Evolutionary conservation across 1,140 invertebrate species (phyloP), one percentile per base, ranked within the genome.

Genomic region (Littorina saxatilis): DNA sequence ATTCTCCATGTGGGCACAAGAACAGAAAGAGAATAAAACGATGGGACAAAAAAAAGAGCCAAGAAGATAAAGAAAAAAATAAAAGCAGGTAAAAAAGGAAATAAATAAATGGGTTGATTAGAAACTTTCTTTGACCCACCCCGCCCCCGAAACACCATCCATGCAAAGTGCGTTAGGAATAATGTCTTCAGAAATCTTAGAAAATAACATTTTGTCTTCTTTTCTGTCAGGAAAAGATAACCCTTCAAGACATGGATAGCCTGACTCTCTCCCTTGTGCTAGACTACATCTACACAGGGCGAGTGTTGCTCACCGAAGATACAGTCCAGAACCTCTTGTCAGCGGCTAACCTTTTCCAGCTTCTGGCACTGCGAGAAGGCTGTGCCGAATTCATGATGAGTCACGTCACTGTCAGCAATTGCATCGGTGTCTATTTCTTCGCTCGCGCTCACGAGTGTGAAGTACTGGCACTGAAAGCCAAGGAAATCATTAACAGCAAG

Each of bases 291-390:
- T 95, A 95, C 86, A 94, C 94, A 9, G 92, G 94, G 63, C 87
- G 92, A 63, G 91, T 94, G 27, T 89, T 85, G 29, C 93, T 95
- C 39, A 94, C 92, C 40, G 92, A 94, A 80, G 90, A 88, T 39
- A 94, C 94, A 88, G 94, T 94, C 5, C 94, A 94, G 84, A 88
- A 91, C 86, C 89, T 95, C 7, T 87, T 95, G 11, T 94, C 94
- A n/a, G 94, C 94, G 40, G 92, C 94, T 1, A 95, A 94, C 85
- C 90, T 94, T 9, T 91, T 95, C 52, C 94, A 94, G 87, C 90
- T 94, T 68, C 68, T 91, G 37, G 85, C 89, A 9, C 81, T 92
- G 47, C 83, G 89, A 20, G 83, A 85, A 52, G 90, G 90, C 4
- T 92, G 91, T 85, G 91, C 90, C 0, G 88, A 90, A 63, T 92